phyloP scores from a whole-genome alignment of 2,797 vertebrate species.

The Rachycentron canadum region DNA sequence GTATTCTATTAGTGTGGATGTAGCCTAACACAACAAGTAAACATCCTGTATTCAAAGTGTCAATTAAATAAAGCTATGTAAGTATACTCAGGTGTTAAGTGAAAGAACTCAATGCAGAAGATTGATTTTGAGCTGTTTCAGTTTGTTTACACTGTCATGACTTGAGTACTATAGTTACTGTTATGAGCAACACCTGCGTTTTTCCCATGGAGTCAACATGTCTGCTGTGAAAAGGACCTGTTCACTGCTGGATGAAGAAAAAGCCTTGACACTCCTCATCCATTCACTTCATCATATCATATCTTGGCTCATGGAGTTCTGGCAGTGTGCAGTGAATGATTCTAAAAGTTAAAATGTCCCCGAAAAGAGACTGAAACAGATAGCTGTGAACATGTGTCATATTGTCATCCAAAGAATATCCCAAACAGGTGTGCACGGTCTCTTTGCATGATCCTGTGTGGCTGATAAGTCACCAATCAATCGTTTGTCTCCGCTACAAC shows the following conservation, averaged over 20 bases:
- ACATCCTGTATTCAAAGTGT: not conserved
- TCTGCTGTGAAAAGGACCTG: not conserved
- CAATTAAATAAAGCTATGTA: too few species aligned
- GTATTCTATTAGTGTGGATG: too few species aligned
- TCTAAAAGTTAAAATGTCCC: too few species aligned
- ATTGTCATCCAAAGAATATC: too few species aligned
- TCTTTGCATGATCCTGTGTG: too few species aligned
- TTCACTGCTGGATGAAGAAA: too few species aligned
- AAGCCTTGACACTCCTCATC: not conserved
- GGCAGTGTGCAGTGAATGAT: not conserved
- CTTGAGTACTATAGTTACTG: not conserved
- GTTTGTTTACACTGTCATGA: not conserved
- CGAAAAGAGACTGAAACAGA: too few species aligned
- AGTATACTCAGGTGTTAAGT: not conserved
- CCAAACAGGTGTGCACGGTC: too few species aligned
- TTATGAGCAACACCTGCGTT: not conserved
- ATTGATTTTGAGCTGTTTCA: not conserved
- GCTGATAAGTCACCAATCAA: too few species aligned
- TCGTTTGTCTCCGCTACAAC: too few species aligned
- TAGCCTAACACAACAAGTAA: not conserved
- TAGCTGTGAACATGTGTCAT: too few species aligned
- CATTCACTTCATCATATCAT: not conserved
- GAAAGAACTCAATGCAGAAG: not conserved
- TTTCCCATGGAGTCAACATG: not conserved
- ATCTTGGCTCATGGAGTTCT: not conserved